A percentile compares a stretch with the other conserved stretches of the same genome.
These are phyloP conservation scores for Rynchops niger DNA, from an alignment of 2,113 vertebrate species.

Conservation along the genomic window DNA sequence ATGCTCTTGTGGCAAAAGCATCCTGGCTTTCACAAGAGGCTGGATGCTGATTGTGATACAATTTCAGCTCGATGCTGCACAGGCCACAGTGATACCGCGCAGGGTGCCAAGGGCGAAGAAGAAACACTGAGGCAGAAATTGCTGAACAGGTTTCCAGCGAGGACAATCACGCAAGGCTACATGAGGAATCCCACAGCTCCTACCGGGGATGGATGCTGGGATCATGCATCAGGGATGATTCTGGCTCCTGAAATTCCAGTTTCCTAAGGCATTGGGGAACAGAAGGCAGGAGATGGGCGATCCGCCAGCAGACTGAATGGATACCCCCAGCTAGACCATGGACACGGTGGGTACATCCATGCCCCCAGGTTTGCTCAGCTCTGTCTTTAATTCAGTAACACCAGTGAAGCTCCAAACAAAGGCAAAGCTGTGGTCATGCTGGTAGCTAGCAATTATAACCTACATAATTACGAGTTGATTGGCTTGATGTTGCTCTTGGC, in stretches of 20 bases:
- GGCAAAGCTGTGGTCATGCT: neutral
- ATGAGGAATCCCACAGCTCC: neutral
- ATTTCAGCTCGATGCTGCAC: neutral
- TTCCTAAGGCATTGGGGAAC: too few species aligned
- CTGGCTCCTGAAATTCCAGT: neutral
- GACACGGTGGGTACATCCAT: neutral
- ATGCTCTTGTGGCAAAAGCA: neutral
- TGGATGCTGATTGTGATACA: neutral
- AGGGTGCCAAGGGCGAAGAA: neutral
- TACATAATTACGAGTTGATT: neutral
- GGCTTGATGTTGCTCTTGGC: neutral
- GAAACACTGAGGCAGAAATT: neutral
- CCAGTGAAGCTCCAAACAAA: neutral
- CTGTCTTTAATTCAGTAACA: neutral
- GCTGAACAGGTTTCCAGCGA: neutral
- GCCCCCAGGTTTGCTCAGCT: neutral
- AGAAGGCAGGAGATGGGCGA: neutral
- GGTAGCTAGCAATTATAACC: neutral
- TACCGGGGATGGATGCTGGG: neutral
- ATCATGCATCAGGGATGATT: neutral
- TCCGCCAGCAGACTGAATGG: neutral
- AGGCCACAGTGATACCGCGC: accelerated
- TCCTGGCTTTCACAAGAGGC: neutral
- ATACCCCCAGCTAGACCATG: too few species aligned
- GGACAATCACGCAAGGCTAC: neutral